Evolutionary conservation across 2,113 vertebrate species (phyloP).

Genomic region (Dryoscopus gambensis): DNA sequence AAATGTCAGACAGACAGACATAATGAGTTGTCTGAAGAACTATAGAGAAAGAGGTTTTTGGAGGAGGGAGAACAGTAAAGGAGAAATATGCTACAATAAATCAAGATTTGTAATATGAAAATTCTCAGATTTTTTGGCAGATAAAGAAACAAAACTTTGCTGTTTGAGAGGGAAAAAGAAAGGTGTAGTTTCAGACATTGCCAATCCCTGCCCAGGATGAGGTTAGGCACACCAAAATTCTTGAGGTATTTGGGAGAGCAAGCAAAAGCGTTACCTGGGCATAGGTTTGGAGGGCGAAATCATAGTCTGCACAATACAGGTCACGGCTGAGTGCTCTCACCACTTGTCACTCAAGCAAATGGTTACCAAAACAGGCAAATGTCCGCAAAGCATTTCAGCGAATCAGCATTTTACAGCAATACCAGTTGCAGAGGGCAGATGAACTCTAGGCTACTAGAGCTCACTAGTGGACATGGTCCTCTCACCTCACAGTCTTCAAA

Average conservation of each 20-base stretch:
- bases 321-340: background rate
- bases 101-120: background rate
- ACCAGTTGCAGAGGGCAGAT: background rate
- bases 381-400: background rate
- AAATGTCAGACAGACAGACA: background rate
- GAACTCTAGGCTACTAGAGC: background rate
- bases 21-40: background rate
- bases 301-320: background rate
- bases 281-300: accelerated
- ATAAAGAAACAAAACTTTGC: background rate
- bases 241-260: background rate
- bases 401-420: background rate
- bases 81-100: background rate
- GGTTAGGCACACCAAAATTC: background rate
- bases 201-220: background rate
- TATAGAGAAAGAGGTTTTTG: background rate
- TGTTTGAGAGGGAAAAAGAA: background rate
- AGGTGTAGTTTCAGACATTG: background rate
- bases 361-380: background rate
- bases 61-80: background rate
- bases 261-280: background rate
- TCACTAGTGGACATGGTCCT: accelerated
- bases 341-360: background rate
- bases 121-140: background rate
- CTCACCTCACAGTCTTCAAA: background rate